A percentile compares a stretch with the other conserved stretches of the same genome.
These are phyloP conservation scores for Chelon auratus DNA, from an alignment of 2,797 vertebrate genomes.

Conservation along the genomic window DNA sequence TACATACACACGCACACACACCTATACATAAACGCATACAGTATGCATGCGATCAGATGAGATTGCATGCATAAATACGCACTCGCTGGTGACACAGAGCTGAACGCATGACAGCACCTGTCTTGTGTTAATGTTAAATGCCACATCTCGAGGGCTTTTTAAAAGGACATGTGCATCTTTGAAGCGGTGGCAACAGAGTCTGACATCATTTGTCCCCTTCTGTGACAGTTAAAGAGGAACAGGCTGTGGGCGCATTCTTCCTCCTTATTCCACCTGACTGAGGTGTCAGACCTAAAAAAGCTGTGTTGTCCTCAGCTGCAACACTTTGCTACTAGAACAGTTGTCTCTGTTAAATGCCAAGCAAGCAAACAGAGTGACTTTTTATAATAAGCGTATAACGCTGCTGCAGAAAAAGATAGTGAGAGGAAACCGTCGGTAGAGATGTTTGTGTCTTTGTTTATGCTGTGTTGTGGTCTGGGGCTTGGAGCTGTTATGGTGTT, in stretches of 20 bases:
- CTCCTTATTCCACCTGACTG: slow-evolving; percentile 62
- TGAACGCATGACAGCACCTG: slow-evolving; percentile 68
- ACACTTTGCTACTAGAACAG: slow-evolving; percentile 15
- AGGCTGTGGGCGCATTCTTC: slow-evolving; percentile 49
- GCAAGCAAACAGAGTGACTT: slow-evolving; percentile 35
- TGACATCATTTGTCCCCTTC: slow-evolving; percentile 78
- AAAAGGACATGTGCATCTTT: slow-evolving; percentile 74
- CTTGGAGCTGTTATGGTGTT: slow-evolving; percentile 56
- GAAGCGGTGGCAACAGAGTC: slow-evolving; percentile 70
- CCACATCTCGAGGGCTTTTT: slow-evolving; percentile 63
- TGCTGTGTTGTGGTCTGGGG: slow-evolving; percentile 49
- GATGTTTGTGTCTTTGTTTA: slow-evolving; percentile 52
- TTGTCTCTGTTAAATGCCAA: slow-evolving; percentile 43
- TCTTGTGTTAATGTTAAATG: slow-evolving; percentile 75
- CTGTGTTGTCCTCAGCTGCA: slow-evolving; percentile 36
- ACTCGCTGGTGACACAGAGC: slow-evolving; percentile 64
- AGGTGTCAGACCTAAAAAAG: slow-evolving; percentile 56
- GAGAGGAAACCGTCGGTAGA: slow-evolving; percentile 25
- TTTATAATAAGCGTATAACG: slow-evolving; percentile 46
- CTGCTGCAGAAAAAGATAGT: slow-evolving; percentile 15
- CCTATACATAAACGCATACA: slow-evolving; percentile 18
- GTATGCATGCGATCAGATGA: slow-evolving; percentile 57
- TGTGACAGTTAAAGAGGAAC: slow-evolving; percentile 77
- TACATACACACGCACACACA: slow-evolving; percentile 17
- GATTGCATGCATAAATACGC: slow-evolving; percentile 65